Evolutionary conservation across 2,113 vertebrate genomes (phyloP), one percentile per base, ranked within the genome.

Genomic region (Electrona antarctica): DNA sequence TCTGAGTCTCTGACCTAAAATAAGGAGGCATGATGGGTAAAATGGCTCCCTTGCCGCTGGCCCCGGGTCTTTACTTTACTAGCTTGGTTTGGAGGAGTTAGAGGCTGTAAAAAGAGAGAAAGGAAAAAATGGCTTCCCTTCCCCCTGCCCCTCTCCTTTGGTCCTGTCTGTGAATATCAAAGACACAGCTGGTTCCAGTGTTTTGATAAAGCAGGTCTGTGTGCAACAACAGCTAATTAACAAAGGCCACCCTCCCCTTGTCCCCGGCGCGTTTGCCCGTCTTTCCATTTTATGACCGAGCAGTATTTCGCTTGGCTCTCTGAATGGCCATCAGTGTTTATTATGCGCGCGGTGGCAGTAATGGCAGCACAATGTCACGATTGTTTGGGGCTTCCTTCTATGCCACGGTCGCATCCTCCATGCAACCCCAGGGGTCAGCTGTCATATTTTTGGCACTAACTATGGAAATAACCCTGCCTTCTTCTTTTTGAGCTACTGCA

Each of bases 181-280:
- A 96, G 94, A 92, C 95, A 94, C 95, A 93, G 95, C 93, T 94
- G 95, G 95, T 95, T 92, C 92, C 85, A 87, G 85, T 94, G 94
- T 95, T 95, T 96, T 95, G 90, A 93, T 96, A 95, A 94, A 92
- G 92, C 89, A 88, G 86, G 89, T 85, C 90, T 89, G 86, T 86
- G 88, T 93, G 93, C 92, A 89, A 95, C 94, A 95, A 94, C 93
- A 94, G 93, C 95, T 95, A 94, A 96, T 96, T 96, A 95, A 93
- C 93, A 93, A 95, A 92, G 92, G 91, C 86, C 81, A 56, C 81
- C 86, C 89, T 74, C 83, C 84, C 88, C 87, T 70, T 84, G 83
- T 81, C 78, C 88, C 88, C 67, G 60, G 83, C 66, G 82, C 84
- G 81, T 92, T 88, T 87, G 69, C 78, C 87, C 83, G 83, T 91